Conservation (phyloP, 2,888 invertebrate genomes). For the Scaeva pyrastri region DNA sequence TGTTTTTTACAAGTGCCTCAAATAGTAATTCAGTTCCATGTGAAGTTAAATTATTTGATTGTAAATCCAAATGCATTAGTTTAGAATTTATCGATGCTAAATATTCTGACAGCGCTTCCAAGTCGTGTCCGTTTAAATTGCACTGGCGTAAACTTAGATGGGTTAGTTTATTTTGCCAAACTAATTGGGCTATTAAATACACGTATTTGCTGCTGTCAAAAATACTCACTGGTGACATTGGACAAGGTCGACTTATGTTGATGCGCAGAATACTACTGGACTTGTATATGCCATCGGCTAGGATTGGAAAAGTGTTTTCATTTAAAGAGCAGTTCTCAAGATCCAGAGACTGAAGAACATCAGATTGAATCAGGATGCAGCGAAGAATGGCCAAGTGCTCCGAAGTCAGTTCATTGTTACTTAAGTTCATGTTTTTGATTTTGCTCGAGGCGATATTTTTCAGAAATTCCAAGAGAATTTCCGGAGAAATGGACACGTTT, state of each 20-base stretch:
- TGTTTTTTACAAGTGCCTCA: conserved; percentile 77
- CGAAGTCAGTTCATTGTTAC: conserved; percentile 77
- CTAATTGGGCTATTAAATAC: conserved; percentile 78
- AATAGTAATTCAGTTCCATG: conserved; percentile 80
- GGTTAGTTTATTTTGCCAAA: conserved; percentile 80
- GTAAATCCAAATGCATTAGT: conserved; percentile 78
- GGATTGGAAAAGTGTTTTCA: conserved; percentile 80
- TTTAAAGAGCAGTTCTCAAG: conserved; percentile 79
- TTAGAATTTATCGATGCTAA: conserved; percentile 68
- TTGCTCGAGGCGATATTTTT: conserved; percentile 75
- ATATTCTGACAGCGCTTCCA: conserved; percentile 80
- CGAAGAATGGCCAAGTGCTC: conserved; percentile 76
- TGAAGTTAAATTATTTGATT: conserved; percentile 79
- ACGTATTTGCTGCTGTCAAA: conserved; percentile 80
- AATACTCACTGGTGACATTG: conserved; percentile 66
- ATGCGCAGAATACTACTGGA: conserved; percentile 78
- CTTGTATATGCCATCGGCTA: conserved; percentile 82
- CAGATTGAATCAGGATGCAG: conserved; percentile 77
- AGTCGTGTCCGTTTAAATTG: conserved; percentile 80
- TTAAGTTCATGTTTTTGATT: conserved; percentile 77
- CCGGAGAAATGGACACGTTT: conserved; percentile 78
- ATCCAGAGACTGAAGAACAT: conserved; percentile 77
- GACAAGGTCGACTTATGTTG: conserved; percentile 78
- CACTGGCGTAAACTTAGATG: conserved; percentile 80
- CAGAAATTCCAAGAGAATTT: conserved; percentile 78